Base-by-base conservation (phyloP, 2,888 invertebrate genomes). In the Drosophila anomelani region DNA sequence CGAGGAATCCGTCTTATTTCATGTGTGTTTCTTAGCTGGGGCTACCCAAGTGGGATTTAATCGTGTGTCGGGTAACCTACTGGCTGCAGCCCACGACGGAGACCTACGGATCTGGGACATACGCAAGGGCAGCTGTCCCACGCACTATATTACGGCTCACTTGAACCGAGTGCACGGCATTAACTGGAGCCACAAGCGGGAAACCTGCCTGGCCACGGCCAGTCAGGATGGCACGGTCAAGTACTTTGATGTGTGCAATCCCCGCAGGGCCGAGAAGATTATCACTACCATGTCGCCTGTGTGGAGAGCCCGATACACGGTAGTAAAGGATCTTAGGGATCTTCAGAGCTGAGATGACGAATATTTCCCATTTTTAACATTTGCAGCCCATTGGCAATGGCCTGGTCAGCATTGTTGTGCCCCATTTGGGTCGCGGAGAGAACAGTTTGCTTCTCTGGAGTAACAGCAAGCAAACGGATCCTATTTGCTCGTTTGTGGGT, bases 51-150 rank as follows among this genome's bases (percentile, higher is more conserved):
- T 98, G 1, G 96, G 97, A 87, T 99, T 98, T 96, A 98, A 98
- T 91, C 95, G 96, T 87, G 94, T 97, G 56, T 96, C 96, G 2
- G 94, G 96, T 0, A 94, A 98, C 91, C 94, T 97, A 76, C 93
- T 99, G 77, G 98, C 98, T 2, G 98, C 98, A 49, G 97, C 98
- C 6, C 98, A 99, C 92, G 98, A 98, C 91, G 98, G 98, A 3
- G 98, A 98, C 92, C 95, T 99, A 5, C 96, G 98, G 92, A 95
- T 99, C 78, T 99, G 98, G 98, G 99, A 99, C 92, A 96, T 97
- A 80, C 94, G 98, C 75, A 98, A 98, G 93, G 95, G 96, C 75
- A 95, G 95, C 55, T 94, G 96, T 59, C 98, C 98, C 0, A 94
- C 98, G 4, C 97, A 98, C 90, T 98, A 98, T 86, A 97, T 99